Evolutionary conservation across 2,888 invertebrate genomes (phyloP), one percentile per base, ranked within the genome.

Genomic region (Amblyjoppa proteus): DNA sequence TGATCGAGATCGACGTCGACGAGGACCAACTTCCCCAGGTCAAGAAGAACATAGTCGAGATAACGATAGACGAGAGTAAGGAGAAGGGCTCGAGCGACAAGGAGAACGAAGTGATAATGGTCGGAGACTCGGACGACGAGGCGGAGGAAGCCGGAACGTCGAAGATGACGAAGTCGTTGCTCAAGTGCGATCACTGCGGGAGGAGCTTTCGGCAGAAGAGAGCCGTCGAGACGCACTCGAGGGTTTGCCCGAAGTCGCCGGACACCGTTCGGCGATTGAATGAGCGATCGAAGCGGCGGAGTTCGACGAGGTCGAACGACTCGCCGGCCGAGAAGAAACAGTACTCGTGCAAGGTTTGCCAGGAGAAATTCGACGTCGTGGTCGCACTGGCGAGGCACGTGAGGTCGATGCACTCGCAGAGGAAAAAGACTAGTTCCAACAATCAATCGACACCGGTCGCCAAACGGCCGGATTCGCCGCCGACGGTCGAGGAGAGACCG

Each of bases 71-170:
- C 16, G 92, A 92, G 58, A 90, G 86, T n/a, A 94, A 93, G 70
- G 93, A 92, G 75, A 94, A 94, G 70, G 92, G 90, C 31, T 94
- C 94, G 1, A 94, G 94, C 78, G 94, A 94, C 75, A 94, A 94
- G 74, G 94, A 94, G 75, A 94, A 94, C 74, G 93, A 93, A 71
- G 85, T 91, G 41, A 91, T 93, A n/a, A 93, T 93, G 81, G 93
- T 93, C 89, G 92, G 93, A 1, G 92, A 91, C 28, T 93, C 93
- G 77, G 93, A 93, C 0, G 93, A 93, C n/a, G 92, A 92, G 3
- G 89, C 85, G 6, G 89, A 91, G n/a, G 70, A 66, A 1, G 69
- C 68, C 5, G 61, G 75, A 3, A 81, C 69, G 25, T 85, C 74
- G 4, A 76, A 81, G 25, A 73, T n/a, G 20, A n/a, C 71, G 7